Percentiles rank a stretch among this genome's conserved stretches.
These are phyloP conservation scores for Epistrophella euchroma DNA, from an alignment of 2,888 invertebrate genomes.

Conservation along the genomic window DNA sequence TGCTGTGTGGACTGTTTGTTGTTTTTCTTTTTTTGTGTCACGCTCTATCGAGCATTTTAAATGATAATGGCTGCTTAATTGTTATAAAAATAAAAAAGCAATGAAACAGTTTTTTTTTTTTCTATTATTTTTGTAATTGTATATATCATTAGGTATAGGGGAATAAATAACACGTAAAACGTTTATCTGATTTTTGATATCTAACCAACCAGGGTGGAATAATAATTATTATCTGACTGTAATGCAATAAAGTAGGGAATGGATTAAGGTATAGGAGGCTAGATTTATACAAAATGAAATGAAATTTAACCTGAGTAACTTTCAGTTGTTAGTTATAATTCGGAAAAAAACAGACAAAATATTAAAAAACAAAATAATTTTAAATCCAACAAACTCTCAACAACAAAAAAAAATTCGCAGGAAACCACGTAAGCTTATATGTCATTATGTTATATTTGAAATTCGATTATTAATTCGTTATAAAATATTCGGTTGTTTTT, in stretches of 20 bases:
- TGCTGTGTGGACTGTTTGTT: conserved; percentile 10
- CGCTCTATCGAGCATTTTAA: conserved; percentile 52
- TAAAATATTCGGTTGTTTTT: neutral
- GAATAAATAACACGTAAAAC: conserved; percentile 59
- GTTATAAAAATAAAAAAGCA: conserved; percentile 35
- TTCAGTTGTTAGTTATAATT: neutral
- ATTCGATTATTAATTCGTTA: neutral
- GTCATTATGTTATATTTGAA: neutral
- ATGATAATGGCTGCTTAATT: conserved; percentile 66
- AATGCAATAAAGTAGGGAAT: neutral
- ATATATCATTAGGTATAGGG: conserved; percentile 55
- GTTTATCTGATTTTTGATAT: conserved; percentile 61
- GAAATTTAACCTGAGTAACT: neutral
- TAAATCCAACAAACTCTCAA: conserved; percentile 12
- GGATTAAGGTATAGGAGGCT: neutral
- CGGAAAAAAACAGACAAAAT: neutral
- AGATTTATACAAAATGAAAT: neutral
- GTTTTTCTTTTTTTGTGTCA: conserved; percentile 1
- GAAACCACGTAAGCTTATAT: neutral
- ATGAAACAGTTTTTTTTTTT: conserved; percentile 12
- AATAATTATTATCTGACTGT: neutral
- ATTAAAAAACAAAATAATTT: neutral
- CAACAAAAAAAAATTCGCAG: neutral
- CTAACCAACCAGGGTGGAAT: neutral
- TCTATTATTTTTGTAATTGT: conserved; percentile 39